phyloP scores from a whole-genome alignment of 2,888 invertebrate genomes.

The Reticulitermes lucifugus region DNA sequence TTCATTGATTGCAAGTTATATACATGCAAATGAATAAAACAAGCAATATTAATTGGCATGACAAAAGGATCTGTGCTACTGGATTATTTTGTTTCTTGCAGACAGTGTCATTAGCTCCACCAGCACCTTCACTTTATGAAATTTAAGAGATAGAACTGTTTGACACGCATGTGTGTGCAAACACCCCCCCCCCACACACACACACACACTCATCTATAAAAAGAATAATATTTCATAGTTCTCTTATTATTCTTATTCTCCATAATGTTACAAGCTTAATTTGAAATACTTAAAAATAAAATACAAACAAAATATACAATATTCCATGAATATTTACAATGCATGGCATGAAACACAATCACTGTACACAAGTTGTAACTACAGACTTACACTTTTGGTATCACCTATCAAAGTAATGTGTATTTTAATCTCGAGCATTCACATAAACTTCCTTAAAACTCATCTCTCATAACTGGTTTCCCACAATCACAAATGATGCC shows the following conservation, averaged over 20 bases:
- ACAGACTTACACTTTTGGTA: conserved; percentile 27
- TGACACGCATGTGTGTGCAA: too few species aligned
- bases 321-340: conserved; percentile 50
- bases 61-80: too few species aligned
- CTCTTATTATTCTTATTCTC: conserved; percentile 37
- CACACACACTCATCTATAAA: neutral
- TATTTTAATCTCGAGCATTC: conserved; percentile 36
- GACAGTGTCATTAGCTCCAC: too few species aligned
- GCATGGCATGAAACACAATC: conserved; percentile 47
- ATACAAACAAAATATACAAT: conserved; percentile 51
- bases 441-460: conserved; percentile 34
- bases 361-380: conserved; percentile 42
- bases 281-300: conserved; percentile 49
- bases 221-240: conserved; percentile 20
- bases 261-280: conserved; percentile 49
- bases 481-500: conserved; percentile 8
- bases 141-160: too few species aligned
- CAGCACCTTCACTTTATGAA: too few species aligned
- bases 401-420: conserved; percentile 31
- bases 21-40: too few species aligned
- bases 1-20: too few species aligned
- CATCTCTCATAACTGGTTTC: conserved; percentile 10
- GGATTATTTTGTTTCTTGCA: too few species aligned
- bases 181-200: too few species aligned
- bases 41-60: too few species aligned